phyloP scores from a whole-genome alignment of 2,113 vertebrate genomes.

The Mystacornis crossleyi region DNA sequence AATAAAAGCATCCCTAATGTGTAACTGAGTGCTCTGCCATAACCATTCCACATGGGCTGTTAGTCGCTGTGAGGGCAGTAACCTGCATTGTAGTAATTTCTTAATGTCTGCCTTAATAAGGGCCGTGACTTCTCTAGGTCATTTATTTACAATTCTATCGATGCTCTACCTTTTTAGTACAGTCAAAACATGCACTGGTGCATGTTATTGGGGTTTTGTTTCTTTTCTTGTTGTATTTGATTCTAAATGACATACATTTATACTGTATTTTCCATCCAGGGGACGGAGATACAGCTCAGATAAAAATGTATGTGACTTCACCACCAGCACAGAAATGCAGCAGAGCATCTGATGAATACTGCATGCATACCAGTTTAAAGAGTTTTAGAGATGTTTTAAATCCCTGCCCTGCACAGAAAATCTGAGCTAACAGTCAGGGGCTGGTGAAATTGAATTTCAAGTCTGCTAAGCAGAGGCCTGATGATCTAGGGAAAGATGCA shows the following conservation, averaged over 20 bases:
- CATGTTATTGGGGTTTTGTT: not conserved
- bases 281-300: not conserved
- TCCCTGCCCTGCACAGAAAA: not conserved
- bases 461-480: not conserved
- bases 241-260: not conserved
- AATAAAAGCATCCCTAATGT: constrained; percentile 37
- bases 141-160: constrained; percentile 28
- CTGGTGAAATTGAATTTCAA: not conserved
- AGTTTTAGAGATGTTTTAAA: not conserved
- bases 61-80: constrained; percentile 21
- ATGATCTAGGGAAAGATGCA: not conserved
- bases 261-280: not conserved
- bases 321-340: not conserved
- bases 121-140: not conserved
- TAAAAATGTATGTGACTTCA: not conserved
- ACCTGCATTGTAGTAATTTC: not conserved
- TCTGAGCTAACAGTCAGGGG: not conserved
- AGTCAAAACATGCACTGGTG: not conserved
- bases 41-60: constrained; percentile 16
- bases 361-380: not conserved
- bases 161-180: not conserved
- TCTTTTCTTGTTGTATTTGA: not conserved
- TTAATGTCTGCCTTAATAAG: constrained; percentile 13
- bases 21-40: constrained; percentile 8
- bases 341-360: not conserved